phyloP scores from a whole-genome alignment of 2,888 invertebrate species.

The Trissolcus japonicus region DNA sequence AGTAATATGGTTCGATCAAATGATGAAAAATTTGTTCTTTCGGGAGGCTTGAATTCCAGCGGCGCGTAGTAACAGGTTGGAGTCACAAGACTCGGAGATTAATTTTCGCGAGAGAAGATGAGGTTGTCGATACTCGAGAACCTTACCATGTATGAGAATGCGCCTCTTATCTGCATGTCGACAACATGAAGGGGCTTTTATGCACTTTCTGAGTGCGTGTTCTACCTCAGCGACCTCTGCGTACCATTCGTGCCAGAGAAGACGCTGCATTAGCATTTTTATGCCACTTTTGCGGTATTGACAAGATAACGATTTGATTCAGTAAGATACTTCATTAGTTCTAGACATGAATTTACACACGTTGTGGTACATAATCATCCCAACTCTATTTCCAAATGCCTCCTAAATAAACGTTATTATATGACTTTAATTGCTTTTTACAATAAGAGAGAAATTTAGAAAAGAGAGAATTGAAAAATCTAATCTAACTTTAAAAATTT shows the following conservation, averaged over 20 bases:
- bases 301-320: conserved; percentile 29
- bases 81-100: conserved; percentile 48
- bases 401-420: too few relatives aligned
- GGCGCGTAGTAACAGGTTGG: conserved; percentile 8
- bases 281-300: conserved; percentile 43
- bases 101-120: conserved; percentile 42
- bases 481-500: too few relatives aligned
- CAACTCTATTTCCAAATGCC: too few relatives aligned
- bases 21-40: too few relatives aligned
- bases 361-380: too few relatives aligned
- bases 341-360: neutral
- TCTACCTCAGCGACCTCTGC: conserved; percentile 48
- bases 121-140: conserved; percentile 48
- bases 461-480: too few relatives aligned
- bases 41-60: too few relatives aligned
- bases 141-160: conserved; percentile 42
- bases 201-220: conserved; percentile 49
- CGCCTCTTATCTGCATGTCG: conserved; percentile 48
- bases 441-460: too few relatives aligned
- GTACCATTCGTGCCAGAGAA: conserved; percentile 35
- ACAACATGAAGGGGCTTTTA: conserved; percentile 46
- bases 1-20: too few relatives aligned
- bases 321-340: conserved; percentile 15
- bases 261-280: conserved; percentile 49
- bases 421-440: too few relatives aligned